Conservation (phyloP, 2,888 invertebrate genomes). For the Chorisops tibialis region DNA sequence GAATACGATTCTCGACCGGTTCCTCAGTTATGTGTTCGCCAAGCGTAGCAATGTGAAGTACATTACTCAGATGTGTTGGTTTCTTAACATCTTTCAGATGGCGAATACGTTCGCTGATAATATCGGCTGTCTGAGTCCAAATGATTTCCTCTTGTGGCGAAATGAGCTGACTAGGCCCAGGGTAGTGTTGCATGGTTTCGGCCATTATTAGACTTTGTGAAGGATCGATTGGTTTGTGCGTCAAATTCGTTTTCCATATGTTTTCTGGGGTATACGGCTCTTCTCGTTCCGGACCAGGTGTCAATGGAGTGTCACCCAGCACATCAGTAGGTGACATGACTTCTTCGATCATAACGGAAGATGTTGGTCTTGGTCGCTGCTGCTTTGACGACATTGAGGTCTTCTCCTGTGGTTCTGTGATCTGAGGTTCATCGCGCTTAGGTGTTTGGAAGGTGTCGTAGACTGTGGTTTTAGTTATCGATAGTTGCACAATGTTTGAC, state of each 20-base stretch:
- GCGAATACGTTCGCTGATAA: constrained; percentile 57
- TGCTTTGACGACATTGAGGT: background rate
- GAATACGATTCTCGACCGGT: constrained; percentile 56
- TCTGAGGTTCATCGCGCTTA: background rate
- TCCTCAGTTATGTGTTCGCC: constrained; percentile 57
- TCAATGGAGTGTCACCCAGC: constrained; percentile 51
- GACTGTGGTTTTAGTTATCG: constrained; percentile 45
- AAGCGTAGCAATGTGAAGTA: constrained; percentile 61
- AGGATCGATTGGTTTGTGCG: constrained; percentile 24
- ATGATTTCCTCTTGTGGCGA: constrained; percentile 43
- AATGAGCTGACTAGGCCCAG: constrained; percentile 19
- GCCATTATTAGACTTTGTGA: constrained; percentile 24
- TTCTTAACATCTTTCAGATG: constrained; percentile 56
- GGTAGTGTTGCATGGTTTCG: constrained; percentile 25
- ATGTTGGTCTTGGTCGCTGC: constrained; percentile 45
- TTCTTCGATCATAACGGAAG: constrained; percentile 57
- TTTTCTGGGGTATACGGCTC: constrained; percentile 36
- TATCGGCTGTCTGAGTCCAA: constrained; percentile 57
- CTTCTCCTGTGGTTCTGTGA: background rate
- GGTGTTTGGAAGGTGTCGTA: too few relatives aligned
- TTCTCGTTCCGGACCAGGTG: constrained; percentile 51
- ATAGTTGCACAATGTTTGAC: constrained; percentile 38
- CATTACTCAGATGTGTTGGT: constrained; percentile 59
- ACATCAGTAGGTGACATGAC: constrained; percentile 53
- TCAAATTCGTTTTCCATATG: constrained; percentile 42